These are phyloP conservation scores for Slavum lentiscoides DNA, from an alignment of 2,888 invertebrate genomes.

Conservation along the genomic window DNA sequence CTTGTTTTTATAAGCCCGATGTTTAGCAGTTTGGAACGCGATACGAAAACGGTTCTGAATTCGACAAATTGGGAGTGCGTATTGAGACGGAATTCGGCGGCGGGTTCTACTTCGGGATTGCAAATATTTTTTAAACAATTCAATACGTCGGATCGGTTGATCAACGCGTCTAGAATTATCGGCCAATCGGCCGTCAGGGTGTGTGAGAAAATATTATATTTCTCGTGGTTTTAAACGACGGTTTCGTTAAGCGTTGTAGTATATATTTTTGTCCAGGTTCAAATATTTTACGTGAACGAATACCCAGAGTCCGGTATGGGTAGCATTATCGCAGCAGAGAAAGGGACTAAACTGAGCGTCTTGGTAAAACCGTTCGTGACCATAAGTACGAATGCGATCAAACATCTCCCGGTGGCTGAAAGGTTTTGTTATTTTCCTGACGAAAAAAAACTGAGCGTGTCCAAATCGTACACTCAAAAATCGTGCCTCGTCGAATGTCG, in stretches of 20 bases:
- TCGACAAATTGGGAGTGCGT: slow-evolving; percentile 47
- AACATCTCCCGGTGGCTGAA: slow-evolving; percentile 55
- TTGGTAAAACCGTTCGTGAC: slow-evolving; percentile 57
- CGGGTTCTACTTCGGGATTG: slow-evolving; percentile 56
- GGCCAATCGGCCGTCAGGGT: slow-evolving; percentile 56
- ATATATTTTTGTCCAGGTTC: slow-evolving; percentile 55
- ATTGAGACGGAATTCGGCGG: slow-evolving; percentile 55
- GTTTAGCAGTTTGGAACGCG: slow-evolving; percentile 28
- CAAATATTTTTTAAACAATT: slow-evolving; percentile 56
- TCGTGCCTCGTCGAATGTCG: slow-evolving; percentile 58
- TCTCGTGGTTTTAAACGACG: too few species aligned
- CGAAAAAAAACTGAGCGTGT: slow-evolving; percentile 55
- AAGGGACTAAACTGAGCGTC: slow-evolving; percentile 56
- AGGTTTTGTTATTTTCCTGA: slow-evolving; percentile 57
- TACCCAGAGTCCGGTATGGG: slow-evolving; percentile 58
- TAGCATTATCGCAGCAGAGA: slow-evolving; percentile 55
- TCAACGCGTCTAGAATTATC: slow-evolving; percentile 55
- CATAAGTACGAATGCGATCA: slow-evolving; percentile 56
- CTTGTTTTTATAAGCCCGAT: slow-evolving; percentile 5
- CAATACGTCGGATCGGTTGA: slow-evolving; percentile 54
- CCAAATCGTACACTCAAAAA: slow-evolving; percentile 56
- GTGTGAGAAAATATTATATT: background rate
- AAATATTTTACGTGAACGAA: slow-evolving; percentile 56
- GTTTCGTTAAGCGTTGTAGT: background rate
- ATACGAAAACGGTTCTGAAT: background rate